Base-by-base conservation (phyloP, 1,140 invertebrate genomes). In the Lordiphosa mommai region DNA sequence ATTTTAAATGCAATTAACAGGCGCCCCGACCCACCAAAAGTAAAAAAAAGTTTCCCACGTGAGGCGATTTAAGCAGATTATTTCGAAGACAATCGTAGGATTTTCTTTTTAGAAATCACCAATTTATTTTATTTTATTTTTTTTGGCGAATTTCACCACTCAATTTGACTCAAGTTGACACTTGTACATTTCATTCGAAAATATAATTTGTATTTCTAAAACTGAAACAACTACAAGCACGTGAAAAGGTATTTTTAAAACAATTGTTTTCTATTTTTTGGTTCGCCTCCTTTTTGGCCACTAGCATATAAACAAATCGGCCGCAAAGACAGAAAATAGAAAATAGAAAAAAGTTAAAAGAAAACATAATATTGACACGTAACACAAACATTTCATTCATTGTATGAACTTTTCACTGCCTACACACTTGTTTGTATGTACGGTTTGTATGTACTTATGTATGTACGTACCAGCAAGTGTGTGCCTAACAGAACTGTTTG, bases 311-410 rank as follows among this genome's bases (percentile, higher is more conserved):
- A 82, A 84, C 76, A 84, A 76, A 76, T 50, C 38, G 72, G 27
- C 33, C 44, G 46, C 47, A 53, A 53, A 44, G 30, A 34, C 40
- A 27, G 6, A 27, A 27, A 27, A 27, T 27, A 27, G 23, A 27
- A 27, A 27, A 27, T 27, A 27, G 23, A 27, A 27, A 64, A 51
- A 32, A 58, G 43, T 51, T 44, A 59, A 59, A 47, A 61, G 49
- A 71, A 49, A 82, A 66, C 41, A 84, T 63, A 82, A 76, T 85
- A 82, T 82, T 82, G 77, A 84, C 77, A 77, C 60, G 63, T 59
- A 72, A 76, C 51, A 59, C 74, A 84, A 84, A 84, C 77, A 77
- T 72, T 82, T 82, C 72, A 84, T 82, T 84, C 77, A 82, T 84
- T 82, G 63, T 72, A 77, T 77, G 43, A 65, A 57, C 47, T 57